Evolutionary conservation across 30 jellyfish, hydroid and myxozoan genomes (phyloP), one percentile per base, ranked within the genome.

Genomic region (Mastigias papua): DNA sequence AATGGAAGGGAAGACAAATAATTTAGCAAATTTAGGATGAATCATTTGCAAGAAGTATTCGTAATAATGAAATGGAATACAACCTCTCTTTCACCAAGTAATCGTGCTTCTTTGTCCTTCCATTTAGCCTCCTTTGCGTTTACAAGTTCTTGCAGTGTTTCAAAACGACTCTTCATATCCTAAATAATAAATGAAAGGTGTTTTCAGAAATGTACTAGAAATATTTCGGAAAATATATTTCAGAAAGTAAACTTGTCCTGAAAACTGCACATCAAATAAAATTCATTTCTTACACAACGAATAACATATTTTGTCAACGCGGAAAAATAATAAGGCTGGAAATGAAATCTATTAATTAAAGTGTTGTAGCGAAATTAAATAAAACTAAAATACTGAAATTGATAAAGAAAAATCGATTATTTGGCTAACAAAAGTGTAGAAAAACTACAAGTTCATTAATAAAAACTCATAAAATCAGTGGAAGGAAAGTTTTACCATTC

Each of bases 41-140:
- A n/a, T n/a, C n/a, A n/a, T n/a, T n/a, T n/a, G n/a, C n/a, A n/a
- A n/a, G n/a, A n/a, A n/a, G 26, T 9, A 48, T 17, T n/a, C n/a
- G n/a, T n/a, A n/a, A n/a, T n/a, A n/a, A n/a, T 27, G 22, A 34
- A 22, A 34, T 23, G 1, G 32, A 31, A 11, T 1, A 62, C 50
- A 25, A 92, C 98, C 95, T 92, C 97, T 48, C 76, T 80, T 30
- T 92, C 95, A 28, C 76, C 77, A 27, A 64, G 29, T 16, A 81
- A 26, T 26, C 82, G 83, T 37, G 87, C 48, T 54, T 92, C 98
- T 23, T 80, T 80, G 33, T 92, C 93, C 63, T 92, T 92, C 91
- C 89, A 79, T 28, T 87, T 80, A 15, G 87, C 33, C 26, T 87
- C 97, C 66, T 92, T 92, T 35, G 80, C 82, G 28, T 70, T 80